phyloP scores from a whole-genome alignment of 1,140 invertebrate genomes.

The Lamellibrachia luymesi region DNA sequence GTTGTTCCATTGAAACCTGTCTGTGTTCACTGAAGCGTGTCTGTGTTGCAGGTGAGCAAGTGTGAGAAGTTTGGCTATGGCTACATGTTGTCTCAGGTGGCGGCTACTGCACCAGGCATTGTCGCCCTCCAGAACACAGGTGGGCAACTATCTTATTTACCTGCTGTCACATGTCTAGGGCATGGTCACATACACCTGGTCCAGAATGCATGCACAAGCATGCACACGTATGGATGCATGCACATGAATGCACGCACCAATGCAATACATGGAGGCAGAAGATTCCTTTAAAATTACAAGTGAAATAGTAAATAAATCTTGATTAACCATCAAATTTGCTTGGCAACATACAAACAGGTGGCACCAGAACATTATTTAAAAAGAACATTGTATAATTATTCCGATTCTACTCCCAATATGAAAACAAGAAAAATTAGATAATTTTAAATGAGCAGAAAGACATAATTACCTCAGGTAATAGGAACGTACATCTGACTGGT shows the following conservation, averaged over 20 bases:
- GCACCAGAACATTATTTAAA: no score
- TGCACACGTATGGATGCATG: neutral
- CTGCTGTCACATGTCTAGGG: neutral
- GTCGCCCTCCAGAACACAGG: conserved; percentile 52
- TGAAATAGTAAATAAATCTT: no score
- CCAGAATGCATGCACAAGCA: neutral
- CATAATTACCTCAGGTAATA: no score
- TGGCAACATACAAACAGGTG: no score
- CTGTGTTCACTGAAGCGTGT: neutral
- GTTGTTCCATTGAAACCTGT: neutral
- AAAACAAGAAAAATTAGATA: no score
- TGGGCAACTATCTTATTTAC: conserved; percentile 18
- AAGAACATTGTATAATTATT: no score
- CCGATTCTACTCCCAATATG: no score
- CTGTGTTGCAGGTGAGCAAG: conserved; percentile 47
- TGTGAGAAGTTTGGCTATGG: conserved; percentile 59
- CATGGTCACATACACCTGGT: neutral
- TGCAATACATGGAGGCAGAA: neutral
- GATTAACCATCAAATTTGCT: no score
- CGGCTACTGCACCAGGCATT: conserved; percentile 52
- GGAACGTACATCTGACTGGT: no score
- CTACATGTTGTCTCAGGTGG: conserved; percentile 54
- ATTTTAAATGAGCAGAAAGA: no score
- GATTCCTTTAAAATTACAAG: no score
- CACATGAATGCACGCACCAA: neutral